A percentile compares a stretch with the other conserved stretches of the same genome.
phyloP scores from a whole-genome alignment of 2,888 invertebrate genomes.

The Euclidia mi region DNA sequence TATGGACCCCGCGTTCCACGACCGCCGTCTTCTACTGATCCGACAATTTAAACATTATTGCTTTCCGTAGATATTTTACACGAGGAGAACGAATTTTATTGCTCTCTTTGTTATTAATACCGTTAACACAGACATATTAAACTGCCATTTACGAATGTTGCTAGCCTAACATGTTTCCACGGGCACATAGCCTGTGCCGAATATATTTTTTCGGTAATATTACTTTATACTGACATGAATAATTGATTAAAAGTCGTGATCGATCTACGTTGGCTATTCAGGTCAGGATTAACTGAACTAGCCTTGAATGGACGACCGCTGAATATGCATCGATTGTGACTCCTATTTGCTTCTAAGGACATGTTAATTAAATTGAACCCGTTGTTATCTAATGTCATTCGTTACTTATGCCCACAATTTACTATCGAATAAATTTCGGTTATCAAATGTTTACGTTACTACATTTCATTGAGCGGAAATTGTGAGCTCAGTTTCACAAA shows the following conservation, averaged over 20 bases:
- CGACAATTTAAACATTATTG: conserved; percentile 76
- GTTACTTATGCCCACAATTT: too few species aligned
- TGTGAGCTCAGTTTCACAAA: too few species aligned
- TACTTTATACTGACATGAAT: conserved; percentile 38
- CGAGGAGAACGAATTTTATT: conserved; percentile 61
- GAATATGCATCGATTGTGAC: conserved; percentile 8
- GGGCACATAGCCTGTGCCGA: conserved; percentile 18
- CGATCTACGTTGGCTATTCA: background rate
- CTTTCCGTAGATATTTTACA: conserved; percentile 73
- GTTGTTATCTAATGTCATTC: background rate
- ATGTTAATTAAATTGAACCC: background rate
- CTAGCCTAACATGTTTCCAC: conserved; percentile 9
- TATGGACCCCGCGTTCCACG: conserved; percentile 65
- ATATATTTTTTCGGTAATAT: conserved; percentile 27
- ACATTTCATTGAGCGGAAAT: too few species aligned
- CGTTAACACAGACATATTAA: conserved; percentile 46
- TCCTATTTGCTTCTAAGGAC: background rate
- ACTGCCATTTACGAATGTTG: conserved; percentile 21
- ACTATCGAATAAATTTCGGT: too few species aligned
- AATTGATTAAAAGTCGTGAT: conserved; percentile 38
- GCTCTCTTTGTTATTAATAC: conserved; percentile 72
- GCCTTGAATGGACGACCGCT: conserved; percentile 11
- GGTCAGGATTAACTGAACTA: conserved; percentile 11
- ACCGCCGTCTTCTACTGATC: conserved; percentile 50
- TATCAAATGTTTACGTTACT: too few species aligned